Percentiles rank a stretch among this genome's conserved stretches.
Evolutionary conservation across 2,888 invertebrate species (phyloP).

Genomic region (Cephus runcator): DNA sequence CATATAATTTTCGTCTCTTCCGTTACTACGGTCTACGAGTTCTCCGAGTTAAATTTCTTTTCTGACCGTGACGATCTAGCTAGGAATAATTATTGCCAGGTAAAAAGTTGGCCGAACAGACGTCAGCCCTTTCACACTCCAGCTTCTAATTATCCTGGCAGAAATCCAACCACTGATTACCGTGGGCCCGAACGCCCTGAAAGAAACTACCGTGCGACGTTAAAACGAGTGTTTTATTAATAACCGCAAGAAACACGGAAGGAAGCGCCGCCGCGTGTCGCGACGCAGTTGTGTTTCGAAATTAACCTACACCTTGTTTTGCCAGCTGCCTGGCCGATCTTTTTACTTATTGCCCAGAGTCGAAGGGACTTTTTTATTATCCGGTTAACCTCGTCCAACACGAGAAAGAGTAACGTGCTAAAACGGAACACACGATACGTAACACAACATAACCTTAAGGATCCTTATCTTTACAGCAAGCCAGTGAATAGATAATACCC

Average conservation of each 20-base stretch:
- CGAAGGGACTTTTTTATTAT: neutral
- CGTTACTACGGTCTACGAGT: neutral
- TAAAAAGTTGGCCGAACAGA: neutral
- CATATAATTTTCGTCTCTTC: neutral
- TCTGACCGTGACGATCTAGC: neutral
- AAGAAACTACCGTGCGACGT: conserved; percentile 18
- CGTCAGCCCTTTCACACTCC: neutral
- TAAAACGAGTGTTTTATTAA: conserved; percentile 25
- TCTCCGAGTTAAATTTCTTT: neutral
- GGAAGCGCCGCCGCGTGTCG: conserved; percentile 15
- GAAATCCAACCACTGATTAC: conserved; percentile 35
- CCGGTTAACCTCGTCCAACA: neutral
- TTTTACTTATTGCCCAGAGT: neutral
- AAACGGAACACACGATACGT: neutral
- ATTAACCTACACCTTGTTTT: conserved; percentile 11
- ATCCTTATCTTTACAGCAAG: neutral
- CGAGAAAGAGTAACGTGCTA: neutral
- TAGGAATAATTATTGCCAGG: neutral
- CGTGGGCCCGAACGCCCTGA: neutral
- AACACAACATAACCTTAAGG: neutral
- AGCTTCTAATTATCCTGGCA: conserved; percentile 37
- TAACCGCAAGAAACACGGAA: conserved; percentile 26
- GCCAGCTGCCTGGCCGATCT: conserved; percentile 9
- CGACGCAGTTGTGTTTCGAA: neutral
- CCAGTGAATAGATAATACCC: neutral